phyloP scores from a whole-genome alignment of 37 sponge, comb jelly and placozoan genomes.

The Oopsacas minuta region DNA sequence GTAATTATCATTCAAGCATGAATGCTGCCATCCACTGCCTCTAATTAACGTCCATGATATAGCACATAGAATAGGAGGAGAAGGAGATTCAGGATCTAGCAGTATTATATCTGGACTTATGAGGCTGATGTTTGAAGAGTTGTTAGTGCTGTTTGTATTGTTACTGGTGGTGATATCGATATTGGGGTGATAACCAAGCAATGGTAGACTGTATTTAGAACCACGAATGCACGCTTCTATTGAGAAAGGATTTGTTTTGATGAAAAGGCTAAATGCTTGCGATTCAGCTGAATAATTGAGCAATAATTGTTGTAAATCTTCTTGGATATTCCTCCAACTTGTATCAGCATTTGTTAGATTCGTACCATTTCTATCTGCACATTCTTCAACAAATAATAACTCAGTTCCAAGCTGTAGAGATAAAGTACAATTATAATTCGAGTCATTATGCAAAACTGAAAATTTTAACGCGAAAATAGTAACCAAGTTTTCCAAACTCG shows the following conservation, averaged over 20 bases:
- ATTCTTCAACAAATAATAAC: neutral
- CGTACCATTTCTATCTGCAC: neutral
- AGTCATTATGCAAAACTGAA: neutral
- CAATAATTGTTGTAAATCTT: neutral
- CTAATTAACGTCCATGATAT: neutral
- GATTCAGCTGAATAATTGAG: neutral
- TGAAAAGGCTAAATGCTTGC: neutral
- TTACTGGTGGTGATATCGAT: too few relatives aligned
- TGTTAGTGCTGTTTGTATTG: too few relatives aligned
- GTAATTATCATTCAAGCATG: neutral
- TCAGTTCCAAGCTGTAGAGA: neutral
- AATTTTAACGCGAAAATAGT: neutral
- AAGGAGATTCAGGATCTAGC: neutral
- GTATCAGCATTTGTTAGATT: neutral
- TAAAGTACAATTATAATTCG: neutral
- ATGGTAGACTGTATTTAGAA: neutral
- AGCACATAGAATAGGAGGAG: neutral
- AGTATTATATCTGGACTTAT: neutral
- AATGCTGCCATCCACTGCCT: neutral
- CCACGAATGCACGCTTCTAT: neutral
- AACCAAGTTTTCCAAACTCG: neutral
- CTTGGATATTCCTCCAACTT: neutral
- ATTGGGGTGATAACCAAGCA: too few relatives aligned
- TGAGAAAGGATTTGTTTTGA: constrained; percentile 5
- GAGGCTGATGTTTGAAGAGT: neutral